Conservation (phyloP, 2,888 invertebrate genomes). For the Meteorus cinctellus region DNA sequence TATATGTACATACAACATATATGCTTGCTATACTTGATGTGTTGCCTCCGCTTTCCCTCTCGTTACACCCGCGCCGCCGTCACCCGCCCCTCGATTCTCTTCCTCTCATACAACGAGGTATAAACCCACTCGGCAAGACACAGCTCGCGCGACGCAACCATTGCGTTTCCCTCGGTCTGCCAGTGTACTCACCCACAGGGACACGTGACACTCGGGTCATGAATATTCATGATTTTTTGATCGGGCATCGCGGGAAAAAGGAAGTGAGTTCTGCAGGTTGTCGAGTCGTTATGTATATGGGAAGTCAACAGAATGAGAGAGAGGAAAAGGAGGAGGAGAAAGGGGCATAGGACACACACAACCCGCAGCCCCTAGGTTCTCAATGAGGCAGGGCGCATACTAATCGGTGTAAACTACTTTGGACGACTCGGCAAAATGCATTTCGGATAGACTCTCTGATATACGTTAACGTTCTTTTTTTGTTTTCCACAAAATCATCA, state of each 20-base stretch:
- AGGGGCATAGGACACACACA: conserved; percentile 49
- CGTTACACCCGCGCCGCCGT: not conserved
- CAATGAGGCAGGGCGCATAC: conserved; percentile 68
- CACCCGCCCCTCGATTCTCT: not conserved
- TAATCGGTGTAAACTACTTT: conserved; percentile 56
- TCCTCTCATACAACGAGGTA: conserved; percentile 2
- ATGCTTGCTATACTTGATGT: not conserved
- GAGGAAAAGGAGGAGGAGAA: conserved; percentile 44
- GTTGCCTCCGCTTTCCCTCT: not conserved
- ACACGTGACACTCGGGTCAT: conserved; percentile 54
- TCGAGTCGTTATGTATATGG: conserved; percentile 49
- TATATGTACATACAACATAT: not conserved
- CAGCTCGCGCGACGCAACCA: conserved; percentile 22
- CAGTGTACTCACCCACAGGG: conserved; percentile 39
- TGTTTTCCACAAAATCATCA: not conserved
- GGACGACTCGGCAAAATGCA: not conserved
- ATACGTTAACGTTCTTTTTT: too few relatives aligned
- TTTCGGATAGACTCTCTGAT: not conserved
- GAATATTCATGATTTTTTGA: conserved; percentile 71
- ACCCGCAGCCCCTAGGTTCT: conserved; percentile 59
- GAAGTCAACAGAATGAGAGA: conserved; percentile 20
- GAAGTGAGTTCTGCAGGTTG: conserved; percentile 68
- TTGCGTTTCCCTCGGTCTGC: conserved; percentile 38
- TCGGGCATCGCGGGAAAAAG: conserved; percentile 70
- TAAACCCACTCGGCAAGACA: conserved; percentile 19